These are phyloP conservation scores for Tragelaphus scriptus DNA, from an alignment of 2,113 vertebrate species.

Conservation along the genomic window DNA sequence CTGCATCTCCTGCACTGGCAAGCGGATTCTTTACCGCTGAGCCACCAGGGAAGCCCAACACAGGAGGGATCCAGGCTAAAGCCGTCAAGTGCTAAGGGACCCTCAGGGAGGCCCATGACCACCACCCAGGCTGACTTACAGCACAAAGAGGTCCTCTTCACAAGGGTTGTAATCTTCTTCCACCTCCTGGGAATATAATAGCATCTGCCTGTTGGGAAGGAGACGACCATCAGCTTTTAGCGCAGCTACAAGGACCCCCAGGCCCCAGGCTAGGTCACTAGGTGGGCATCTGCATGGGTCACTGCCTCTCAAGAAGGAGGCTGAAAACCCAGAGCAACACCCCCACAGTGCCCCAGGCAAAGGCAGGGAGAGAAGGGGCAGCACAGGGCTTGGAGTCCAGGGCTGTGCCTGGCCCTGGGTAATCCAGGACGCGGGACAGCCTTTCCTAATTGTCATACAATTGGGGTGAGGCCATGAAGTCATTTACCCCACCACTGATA, in stretches of 20 bases:
- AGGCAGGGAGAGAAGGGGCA: neutral
- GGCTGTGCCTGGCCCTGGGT: neutral
- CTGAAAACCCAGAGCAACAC: neutral
- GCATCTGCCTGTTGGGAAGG: slow-evolving; percentile 86
- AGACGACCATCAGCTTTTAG: neutral
- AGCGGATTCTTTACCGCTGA: neutral
- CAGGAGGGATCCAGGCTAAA: neutral
- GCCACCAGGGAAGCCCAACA: neutral
- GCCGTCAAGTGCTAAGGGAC: neutral
- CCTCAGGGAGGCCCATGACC: neutral
- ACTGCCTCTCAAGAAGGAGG: neutral
- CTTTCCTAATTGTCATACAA: accelerated
- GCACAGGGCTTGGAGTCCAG: neutral
- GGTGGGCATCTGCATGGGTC: neutral
- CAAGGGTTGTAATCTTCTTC: slow-evolving; percentile 91
- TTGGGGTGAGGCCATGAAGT: neutral
- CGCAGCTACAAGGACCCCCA: no score
- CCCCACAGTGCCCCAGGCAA: neutral
- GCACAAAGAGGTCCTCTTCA: slow-evolving; percentile 97
- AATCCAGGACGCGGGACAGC: no score
- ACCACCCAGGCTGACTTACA: slow-evolving; percentile 85
- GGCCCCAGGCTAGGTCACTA: accelerated
- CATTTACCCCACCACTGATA: neutral
- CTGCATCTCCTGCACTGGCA: neutral
- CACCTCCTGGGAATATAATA: slow-evolving; percentile 96